Evolutionary conservation across 2,888 invertebrate species (phyloP).

Genomic region (Beris chalybata): DNA sequence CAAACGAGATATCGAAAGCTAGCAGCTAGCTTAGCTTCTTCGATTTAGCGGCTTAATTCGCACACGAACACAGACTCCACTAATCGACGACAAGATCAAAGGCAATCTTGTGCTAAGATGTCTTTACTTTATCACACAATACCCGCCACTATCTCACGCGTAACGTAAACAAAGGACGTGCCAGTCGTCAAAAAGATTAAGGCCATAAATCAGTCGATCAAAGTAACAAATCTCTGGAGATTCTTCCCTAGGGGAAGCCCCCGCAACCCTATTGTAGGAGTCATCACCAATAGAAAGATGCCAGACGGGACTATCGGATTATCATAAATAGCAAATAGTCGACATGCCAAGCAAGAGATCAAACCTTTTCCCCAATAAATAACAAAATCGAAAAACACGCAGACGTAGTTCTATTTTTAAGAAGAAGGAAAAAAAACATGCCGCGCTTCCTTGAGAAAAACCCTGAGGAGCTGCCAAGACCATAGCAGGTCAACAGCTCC

Average conservation of each 20-base stretch:
- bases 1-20: no score
- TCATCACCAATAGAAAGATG: background rate
- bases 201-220: no score
- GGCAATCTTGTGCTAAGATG: no score
- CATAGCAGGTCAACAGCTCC: no score
- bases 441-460: background rate
- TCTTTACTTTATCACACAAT: no score
- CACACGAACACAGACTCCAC: no score
- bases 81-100: no score
- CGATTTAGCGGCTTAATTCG: no score
- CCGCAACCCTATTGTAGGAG: background rate
- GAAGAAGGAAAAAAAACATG: background rate
- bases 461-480: background rate
- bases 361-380: constrained; percentile 20
- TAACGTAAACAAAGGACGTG: no score
- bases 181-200: no score
- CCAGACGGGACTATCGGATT: constrained; percentile 11
- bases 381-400: background rate
- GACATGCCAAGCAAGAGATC: constrained; percentile 4
- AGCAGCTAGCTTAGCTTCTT: no score
- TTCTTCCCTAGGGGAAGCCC: background rate
- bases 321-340: constrained; percentile 22
- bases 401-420: background rate
- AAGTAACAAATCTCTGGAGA: background rate
- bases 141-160: no score